Base-by-base conservation (phyloP, 2,888 invertebrate genomes). In the Platynereis dumerilii region DNA sequence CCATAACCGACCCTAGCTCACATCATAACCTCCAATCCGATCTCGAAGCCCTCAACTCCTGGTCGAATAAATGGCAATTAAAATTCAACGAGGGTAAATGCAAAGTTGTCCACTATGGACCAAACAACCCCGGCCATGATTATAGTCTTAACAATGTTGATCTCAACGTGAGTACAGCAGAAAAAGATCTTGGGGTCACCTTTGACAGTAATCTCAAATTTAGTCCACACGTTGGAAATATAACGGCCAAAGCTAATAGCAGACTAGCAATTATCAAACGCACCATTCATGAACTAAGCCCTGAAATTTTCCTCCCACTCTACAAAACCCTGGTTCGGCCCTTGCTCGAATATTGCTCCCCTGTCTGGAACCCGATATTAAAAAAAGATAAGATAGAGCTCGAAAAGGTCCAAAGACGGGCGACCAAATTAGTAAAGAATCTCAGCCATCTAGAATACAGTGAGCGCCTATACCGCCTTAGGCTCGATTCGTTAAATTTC, bases 401-500 rank as follows among this genome's bases (percentile, higher is more conserved):
- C 1, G 63, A 64, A 39, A 68, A 63, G 42, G 63, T 68, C n/a
- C 63, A 63, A 53, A 44, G 60, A 20, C 24, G 55, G 48, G 63
- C 59, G 0, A 63, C 63, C 10, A 63, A 28, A 39, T 29, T 66
- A 56, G 24, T 60, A 28, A 59, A 48, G 15, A 20, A 28, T 2
- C 24, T 64, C 26, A 58, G 39, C 45, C 34, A 64, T 24, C 24
- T 52, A 27, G 15, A n/a, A 2, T 69, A 61, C 58, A 22, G 48
- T 48, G 55, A 69, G 24, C 2, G 62, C 17, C 53, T 69, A 17
- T 2, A 39, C 34, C 24, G 0, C 26, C 52, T 67, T 1, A 52
- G 52, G 26, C 26, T 69, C 26, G n/a, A n/a, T n/a, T n/a, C n/a
- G n/a, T n/a, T n/a, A 34, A 7, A 34, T 7, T 34, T 34, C 12